These are phyloP conservation scores for Pipistrellus kuhlii DNA, from an alignment of 2,797 vertebrate genomes.

Conservation along the genomic window DNA sequence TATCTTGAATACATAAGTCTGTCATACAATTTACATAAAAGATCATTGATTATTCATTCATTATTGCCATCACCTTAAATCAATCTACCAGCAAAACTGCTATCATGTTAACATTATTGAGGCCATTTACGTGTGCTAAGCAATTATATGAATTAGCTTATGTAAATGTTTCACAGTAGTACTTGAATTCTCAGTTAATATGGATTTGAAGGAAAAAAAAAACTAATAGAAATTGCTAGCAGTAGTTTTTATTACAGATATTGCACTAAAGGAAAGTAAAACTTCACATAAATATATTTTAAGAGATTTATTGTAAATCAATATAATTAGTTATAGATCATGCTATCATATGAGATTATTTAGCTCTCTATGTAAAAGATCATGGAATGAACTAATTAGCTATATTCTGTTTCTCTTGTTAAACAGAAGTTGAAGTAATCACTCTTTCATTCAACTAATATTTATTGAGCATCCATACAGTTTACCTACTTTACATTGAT, in stretches of 20 bases:
- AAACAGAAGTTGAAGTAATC: slow-evolving; percentile 33
- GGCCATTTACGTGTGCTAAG: neutral
- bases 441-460: neutral
- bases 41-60: neutral
- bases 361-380: slow-evolving; percentile 50
- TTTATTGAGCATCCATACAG: neutral
- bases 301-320: slow-evolving; percentile 74
- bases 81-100: neutral
- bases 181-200: slow-evolving; percentile 52
- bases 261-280: slow-evolving; percentile 61
- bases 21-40: neutral
- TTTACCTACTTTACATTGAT: neutral
- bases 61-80: slow-evolving; percentile 3
- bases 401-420: slow-evolving; percentile 63
- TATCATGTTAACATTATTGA: neutral
- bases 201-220: slow-evolving; percentile 56
- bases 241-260: slow-evolving; percentile 61
- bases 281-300: slow-evolving; percentile 68
- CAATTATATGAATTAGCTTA: slow-evolving; percentile 52
- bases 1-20: neutral
- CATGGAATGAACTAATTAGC: slow-evolving; percentile 17
- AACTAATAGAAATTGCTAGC: slow-evolving; percentile 67
- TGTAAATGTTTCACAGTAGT: slow-evolving; percentile 49
- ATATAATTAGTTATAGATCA: slow-evolving; percentile 72
- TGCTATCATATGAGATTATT: slow-evolving; percentile 41